These are phyloP conservation scores for Aporrectodea caliginosa DNA, from an alignment of 1,140 invertebrate species.

Conservation along the genomic window DNA sequence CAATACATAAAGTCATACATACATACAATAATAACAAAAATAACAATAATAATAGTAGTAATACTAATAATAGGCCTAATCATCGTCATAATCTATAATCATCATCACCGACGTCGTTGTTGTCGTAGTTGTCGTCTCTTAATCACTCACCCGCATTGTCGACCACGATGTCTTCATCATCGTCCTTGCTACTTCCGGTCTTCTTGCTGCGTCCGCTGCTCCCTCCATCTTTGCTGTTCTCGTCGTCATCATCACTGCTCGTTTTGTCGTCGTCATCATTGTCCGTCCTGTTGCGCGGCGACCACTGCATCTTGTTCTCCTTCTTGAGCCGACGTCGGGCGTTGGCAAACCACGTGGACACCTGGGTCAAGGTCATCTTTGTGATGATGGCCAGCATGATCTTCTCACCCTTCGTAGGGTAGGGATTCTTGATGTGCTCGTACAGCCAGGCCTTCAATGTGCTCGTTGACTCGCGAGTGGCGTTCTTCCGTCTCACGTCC, in stretches of 20 bases:
- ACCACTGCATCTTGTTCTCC: conserved; percentile 99
- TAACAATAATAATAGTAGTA: no score
- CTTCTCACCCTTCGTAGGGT: conserved; percentile 97
- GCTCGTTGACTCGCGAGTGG: conserved; percentile 89
- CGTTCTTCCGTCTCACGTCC: conserved; percentile 86
- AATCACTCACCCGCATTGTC: conserved; percentile 21
- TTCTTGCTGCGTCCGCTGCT: not conserved
- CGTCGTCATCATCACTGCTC: conserved; percentile 40
- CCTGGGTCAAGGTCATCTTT: conserved; percentile 96
- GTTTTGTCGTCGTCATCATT: conserved; percentile 72
- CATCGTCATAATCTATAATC: no score
- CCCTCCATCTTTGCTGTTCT: conserved; percentile 13
- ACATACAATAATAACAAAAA: no score
- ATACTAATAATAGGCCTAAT: no score
- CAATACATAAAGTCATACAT: no score
- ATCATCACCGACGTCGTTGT: no score
- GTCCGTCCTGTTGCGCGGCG: conserved; percentile 86
- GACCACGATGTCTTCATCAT: conserved; percentile 23
- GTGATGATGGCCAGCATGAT: conserved; percentile 98
- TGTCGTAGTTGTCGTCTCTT: not conserved
- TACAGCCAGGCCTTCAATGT: conserved; percentile 97
- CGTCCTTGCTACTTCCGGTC: not conserved
- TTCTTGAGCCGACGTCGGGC: conserved; percentile 68
- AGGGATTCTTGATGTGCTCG: conserved; percentile 98
- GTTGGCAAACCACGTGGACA: conserved; percentile 51